phyloP scores from a whole-genome alignment of 2,888 invertebrate genomes.

The Callimorpha dominula region DNA sequence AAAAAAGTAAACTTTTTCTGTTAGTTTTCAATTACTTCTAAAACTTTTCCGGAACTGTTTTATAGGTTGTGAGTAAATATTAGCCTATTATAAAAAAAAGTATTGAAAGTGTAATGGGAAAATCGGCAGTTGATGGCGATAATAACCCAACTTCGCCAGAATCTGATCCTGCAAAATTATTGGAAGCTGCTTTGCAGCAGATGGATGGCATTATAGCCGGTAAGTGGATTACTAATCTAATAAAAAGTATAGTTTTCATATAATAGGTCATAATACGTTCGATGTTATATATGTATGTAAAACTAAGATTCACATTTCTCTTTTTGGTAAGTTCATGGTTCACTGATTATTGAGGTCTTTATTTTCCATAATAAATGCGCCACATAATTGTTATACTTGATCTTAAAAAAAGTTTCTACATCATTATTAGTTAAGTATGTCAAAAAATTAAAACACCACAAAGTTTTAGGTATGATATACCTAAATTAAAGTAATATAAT shows the following conservation, averaged over 20 bases:
- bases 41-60: slow-evolving; percentile 33
- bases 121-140: slow-evolving; percentile 81
- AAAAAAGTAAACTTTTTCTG: slow-evolving; percentile 68
- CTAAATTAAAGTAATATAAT: not conserved
- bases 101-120: slow-evolving; percentile 75
- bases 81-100: slow-evolving; percentile 10
- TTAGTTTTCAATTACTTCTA: slow-evolving; percentile 38
- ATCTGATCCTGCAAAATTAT: slow-evolving; percentile 94
- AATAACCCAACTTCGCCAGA: slow-evolving; percentile 87
- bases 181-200: slow-evolving; percentile 94
- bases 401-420: slow-evolving; percentile 2
- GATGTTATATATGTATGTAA: slow-evolving; percentile 4
- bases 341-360: slow-evolving; percentile 62
- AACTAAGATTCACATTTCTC: slow-evolving; percentile 22
- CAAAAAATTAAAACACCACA: not conserved
- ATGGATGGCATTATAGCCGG: slow-evolving; percentile 96
- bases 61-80: slow-evolving; percentile 29
- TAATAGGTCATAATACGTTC: not conserved
- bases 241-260: not conserved
- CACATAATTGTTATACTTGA: not conserved
- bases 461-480: not conserved
- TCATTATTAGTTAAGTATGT: not conserved
- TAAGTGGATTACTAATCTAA: slow-evolving; percentile 64
- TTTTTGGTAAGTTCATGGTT: slow-evolving; percentile 60
- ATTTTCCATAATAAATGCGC: slow-evolving; percentile 42